phyloP scores from a whole-genome alignment of 1,140 invertebrate genomes.

The Drosophila nigromelanica region DNA sequence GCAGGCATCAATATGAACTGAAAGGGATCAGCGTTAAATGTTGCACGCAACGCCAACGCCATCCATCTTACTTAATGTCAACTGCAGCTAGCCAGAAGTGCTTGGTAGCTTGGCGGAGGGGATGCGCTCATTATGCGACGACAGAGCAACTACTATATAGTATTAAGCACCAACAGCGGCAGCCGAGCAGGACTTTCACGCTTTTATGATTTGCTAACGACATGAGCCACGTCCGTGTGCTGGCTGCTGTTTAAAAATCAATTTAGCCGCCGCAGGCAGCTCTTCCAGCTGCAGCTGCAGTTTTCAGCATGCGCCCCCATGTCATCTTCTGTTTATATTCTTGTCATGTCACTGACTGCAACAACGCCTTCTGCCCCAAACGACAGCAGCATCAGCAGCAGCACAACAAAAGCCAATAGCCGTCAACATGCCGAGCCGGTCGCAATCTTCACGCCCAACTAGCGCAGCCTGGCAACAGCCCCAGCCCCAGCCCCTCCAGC shows the following conservation, averaged over 20 bases:
- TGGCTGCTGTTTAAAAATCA: slow-evolving; percentile 74
- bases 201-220: slow-evolving; percentile 81
- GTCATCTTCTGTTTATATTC: slow-evolving; percentile 65
- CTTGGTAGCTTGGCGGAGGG: background rate
- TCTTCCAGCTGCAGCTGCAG: slow-evolving; percentile 28
- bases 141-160: slow-evolving; percentile 68
- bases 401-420: slow-evolving; percentile 77
- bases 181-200: slow-evolving; percentile 49
- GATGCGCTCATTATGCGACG: slow-evolving; percentile 66
- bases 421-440: slow-evolving; percentile 58
- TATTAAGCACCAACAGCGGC: slow-evolving; percentile 40
- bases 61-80: slow-evolving; percentile 82
- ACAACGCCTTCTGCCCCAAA: slow-evolving; percentile 39
- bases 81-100: slow-evolving; percentile 54
- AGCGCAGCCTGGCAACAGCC: background rate
- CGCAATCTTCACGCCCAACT: slow-evolving; percentile 26
- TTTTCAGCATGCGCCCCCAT: background rate
- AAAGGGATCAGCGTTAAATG: slow-evolving; percentile 77
- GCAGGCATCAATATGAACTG: slow-evolving; percentile 70
- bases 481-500: background rate
- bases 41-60: slow-evolving; percentile 75
- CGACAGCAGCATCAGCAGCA: slow-evolving; percentile 24
- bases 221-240: slow-evolving; percentile 47
- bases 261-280: slow-evolving; percentile 65
- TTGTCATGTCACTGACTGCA: slow-evolving; percentile 60